Evolutionary conservation across 2,888 invertebrate species (phyloP).

Genomic region (Ctena decussata): DNA sequence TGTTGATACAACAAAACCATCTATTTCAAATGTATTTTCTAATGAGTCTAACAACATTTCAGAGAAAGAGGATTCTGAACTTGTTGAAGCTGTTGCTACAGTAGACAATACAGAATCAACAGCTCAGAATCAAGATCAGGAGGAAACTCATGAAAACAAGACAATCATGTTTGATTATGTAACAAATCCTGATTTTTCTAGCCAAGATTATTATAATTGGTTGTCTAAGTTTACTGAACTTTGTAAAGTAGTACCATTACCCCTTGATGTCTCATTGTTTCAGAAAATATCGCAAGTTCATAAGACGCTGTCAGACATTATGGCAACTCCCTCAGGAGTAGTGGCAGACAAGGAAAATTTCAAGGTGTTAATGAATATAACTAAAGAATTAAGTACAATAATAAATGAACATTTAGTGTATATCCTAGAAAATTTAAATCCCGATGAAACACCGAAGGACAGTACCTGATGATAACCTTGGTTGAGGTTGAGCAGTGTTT

Average conservation of each 20-base stretch:
- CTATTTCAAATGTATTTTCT: not conserved
- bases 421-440: conserved; percentile 76
- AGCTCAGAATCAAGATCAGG: not conserved
- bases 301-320: conserved; percentile 84
- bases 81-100: conserved; percentile 38
- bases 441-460: conserved; percentile 11
- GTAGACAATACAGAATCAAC: not conserved
- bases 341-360: conserved; percentile 84
- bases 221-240: conserved; percentile 82
- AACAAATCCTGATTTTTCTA: conserved; percentile 81
- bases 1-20: not conserved
- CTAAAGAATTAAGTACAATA: conserved; percentile 80
- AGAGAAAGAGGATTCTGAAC: not conserved
- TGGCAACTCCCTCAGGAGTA: conserved; percentile 83
- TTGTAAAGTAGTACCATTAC: conserved; percentile 82
- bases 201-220: conserved; percentile 85
- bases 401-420: conserved; percentile 81
- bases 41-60: not conserved
- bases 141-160: not conserved
- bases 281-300: conserved; percentile 85
- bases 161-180: conserved; percentile 72
- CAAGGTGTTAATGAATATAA: conserved; percentile 83
- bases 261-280: conserved; percentile 80
- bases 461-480: too few relatives aligned
- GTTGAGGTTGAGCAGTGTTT: too few relatives aligned